These are phyloP conservation scores for Cistogaster globosa DNA, from an alignment of 2,888 invertebrate species.

Conservation along the genomic window DNA sequence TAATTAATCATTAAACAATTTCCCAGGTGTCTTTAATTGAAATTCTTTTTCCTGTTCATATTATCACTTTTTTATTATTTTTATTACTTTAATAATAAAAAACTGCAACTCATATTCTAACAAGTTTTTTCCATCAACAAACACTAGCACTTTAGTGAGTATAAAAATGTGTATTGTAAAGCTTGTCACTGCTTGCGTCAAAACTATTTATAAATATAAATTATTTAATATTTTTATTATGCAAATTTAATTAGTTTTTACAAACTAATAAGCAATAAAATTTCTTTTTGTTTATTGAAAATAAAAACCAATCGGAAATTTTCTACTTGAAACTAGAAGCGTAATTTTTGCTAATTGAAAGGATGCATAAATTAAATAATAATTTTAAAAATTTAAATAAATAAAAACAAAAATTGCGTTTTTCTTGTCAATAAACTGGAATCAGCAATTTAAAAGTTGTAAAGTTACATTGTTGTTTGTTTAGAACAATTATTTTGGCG, in stretches of 20 bases:
- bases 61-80: neutral
- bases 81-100: neutral
- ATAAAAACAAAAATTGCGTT: conserved; percentile 6
- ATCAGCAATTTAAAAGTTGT: conserved; percentile 13
- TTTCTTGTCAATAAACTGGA: conserved; percentile 26
- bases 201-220: conserved; percentile 51
- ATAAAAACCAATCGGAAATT: neutral
- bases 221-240: conserved; percentile 52
- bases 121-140: neutral
- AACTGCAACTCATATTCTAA: neutral
- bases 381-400: conserved; percentile 24
- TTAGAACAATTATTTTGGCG: conserved; percentile 52
- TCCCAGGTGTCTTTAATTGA: conserved; percentile 41
- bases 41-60: neutral
- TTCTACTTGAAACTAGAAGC: conserved; percentile 13
- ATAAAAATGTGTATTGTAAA: neutral
- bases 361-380: conserved; percentile 18
- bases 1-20: neutral
- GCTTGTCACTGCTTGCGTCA: conserved; percentile 41
- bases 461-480: conserved; percentile 24
- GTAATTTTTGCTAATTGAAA: conserved; percentile 49
- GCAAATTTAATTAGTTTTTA: conserved; percentile 44
- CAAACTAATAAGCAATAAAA: conserved; percentile 52
- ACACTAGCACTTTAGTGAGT: too few relatives aligned
- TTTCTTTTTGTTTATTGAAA: conserved; percentile 10